These are phyloP conservation scores for Enteromius unitaeniatus DNA, from an alignment of 2,797 vertebrate genomes.

Conservation along the genomic window DNA sequence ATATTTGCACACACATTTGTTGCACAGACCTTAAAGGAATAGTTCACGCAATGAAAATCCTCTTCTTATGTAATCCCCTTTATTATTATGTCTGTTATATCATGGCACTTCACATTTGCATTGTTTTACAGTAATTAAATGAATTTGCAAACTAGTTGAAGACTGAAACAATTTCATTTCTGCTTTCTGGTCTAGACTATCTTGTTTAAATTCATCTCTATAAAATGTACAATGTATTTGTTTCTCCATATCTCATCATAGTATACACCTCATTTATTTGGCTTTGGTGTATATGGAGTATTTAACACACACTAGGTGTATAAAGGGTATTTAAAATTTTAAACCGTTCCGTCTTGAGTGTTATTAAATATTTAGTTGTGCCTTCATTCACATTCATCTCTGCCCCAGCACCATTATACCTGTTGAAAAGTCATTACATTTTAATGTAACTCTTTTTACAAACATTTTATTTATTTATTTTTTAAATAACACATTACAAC, in stretches of 20 bases:
- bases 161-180: neutral
- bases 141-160: neutral
- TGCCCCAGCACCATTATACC: neutral
- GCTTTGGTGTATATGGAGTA: too few species aligned
- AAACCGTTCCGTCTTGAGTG: neutral
- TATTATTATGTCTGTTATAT: neutral
- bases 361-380: constrained; percentile 11
- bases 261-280: neutral
- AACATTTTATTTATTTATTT: neutral
- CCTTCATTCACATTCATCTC: constrained; percentile 1
- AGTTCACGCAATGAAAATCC: too few species aligned
- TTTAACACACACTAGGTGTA: neutral
- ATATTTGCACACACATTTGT: neutral
- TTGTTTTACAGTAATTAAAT: neutral
- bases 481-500: neutral
- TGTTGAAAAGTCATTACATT: neutral
- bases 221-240: neutral
- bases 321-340: constrained; percentile 6
- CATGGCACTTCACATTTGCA: neutral
- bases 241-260: neutral
- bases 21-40: neutral
- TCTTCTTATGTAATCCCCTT: too few species aligned
- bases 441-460: neutral
- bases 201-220: neutral
- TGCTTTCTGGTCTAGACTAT: neutral